These are phyloP conservation scores for Megaustenia siamemsis DNA, from an alignment of 2,888 invertebrate genomes.

Conservation along the genomic window DNA sequence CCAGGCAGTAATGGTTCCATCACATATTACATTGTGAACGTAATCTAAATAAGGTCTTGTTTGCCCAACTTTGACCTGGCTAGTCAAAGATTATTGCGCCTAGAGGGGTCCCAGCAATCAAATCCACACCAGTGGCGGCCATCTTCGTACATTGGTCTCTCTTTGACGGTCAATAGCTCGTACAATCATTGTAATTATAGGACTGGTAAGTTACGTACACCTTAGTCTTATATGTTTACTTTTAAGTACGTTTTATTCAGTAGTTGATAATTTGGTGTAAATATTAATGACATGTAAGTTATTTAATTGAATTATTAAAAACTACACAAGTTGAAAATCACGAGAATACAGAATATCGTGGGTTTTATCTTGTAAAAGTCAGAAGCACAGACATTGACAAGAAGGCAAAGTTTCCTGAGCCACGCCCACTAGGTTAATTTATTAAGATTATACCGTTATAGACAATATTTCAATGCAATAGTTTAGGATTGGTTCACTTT, in stretches of 20 bases:
- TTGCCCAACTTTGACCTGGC: constrained; percentile 9
- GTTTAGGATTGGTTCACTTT: neutral
- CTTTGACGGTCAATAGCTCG: constrained; percentile 29
- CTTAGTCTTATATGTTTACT: neutral
- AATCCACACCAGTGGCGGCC: constrained; percentile 59
- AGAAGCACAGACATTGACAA: neutral
- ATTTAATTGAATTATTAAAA: too few species aligned
- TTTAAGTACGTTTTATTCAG: neutral
- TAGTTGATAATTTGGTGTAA: neutral
- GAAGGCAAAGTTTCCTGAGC: neutral
- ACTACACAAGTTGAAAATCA: too few species aligned
- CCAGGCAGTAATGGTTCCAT: neutral
- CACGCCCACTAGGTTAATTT: constrained; percentile 24
- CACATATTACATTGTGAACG: neutral
- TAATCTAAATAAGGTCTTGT: neutral
- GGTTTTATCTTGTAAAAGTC: too few species aligned
- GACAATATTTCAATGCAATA: neutral
- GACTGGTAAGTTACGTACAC: neutral
- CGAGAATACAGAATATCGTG: too few species aligned
- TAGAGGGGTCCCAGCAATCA: constrained; percentile 60
- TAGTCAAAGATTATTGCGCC: constrained; percentile 9
- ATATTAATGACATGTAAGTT: neutral
- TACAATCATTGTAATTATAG: constrained; percentile 39
- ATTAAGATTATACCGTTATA: neutral
- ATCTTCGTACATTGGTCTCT: constrained; percentile 59